A percentile compares a stretch with the other conserved stretches of the same genome.
Evolutionary conservation across 1,140 invertebrate genomes (phyloP).

Genomic region (Catajapyx aquilonaris): DNA sequence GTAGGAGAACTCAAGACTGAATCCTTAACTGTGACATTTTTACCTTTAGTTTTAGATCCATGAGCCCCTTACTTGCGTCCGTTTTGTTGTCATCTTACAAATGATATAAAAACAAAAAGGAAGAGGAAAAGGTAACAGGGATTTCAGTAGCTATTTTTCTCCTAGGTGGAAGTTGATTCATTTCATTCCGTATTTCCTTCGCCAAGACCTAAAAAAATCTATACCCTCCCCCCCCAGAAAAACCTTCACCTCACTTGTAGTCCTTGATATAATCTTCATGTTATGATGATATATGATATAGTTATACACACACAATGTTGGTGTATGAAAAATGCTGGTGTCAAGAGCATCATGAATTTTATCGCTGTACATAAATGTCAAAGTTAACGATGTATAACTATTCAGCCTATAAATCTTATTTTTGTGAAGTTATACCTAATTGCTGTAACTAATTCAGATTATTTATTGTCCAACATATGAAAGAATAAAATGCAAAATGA

Average conservation of each 20-base stretch:
- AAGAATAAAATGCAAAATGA: conserved; percentile 1
- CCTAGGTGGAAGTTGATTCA: neutral
- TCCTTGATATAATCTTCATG: no score
- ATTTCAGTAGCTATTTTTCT: neutral
- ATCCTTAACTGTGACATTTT: neutral
- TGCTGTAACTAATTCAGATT: no score
- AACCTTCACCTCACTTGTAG: no score
- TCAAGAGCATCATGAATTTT: neutral
- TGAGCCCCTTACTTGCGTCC: no score
- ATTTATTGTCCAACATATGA: no score
- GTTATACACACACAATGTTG: neutral
- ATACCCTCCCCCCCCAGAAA: no score
- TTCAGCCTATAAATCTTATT: neutral
- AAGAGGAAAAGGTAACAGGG: neutral
- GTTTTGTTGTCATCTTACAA: no score
- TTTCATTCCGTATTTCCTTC: neutral
- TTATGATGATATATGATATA: no score
- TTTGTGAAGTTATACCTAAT: no score
- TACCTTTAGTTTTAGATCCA: no score
- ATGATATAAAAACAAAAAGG: neutral
- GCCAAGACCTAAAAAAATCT: neutral
- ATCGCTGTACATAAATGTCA: neutral
- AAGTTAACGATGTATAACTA: neutral
- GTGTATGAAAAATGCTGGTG: neutral
- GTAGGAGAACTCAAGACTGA: conserved; percentile 2